Conservation (phyloP, 1,140 invertebrate species). For the Drosophila rhopaloa region DNA sequence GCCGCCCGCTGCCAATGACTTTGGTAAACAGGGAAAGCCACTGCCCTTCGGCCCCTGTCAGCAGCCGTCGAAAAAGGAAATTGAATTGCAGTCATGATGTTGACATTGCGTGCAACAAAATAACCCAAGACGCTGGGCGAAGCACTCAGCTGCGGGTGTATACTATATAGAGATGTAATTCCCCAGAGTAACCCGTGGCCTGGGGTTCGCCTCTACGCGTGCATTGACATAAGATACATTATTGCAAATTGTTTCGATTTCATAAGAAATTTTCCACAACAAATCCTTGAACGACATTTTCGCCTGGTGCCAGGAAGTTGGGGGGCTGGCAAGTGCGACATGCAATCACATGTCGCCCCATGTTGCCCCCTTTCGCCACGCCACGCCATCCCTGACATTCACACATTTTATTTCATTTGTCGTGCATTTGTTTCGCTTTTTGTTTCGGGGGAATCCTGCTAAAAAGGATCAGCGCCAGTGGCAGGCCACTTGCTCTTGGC, state of each 20-base stretch:
- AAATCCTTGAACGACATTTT: conserved; percentile 58
- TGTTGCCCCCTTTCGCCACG: neutral
- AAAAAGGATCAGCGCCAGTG: conserved; percentile 27
- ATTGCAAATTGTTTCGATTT: conserved; percentile 82
- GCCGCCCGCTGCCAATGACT: conserved; percentile 27
- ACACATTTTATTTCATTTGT: conserved; percentile 72
- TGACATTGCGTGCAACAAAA: conserved; percentile 79
- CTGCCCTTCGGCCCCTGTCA: conserved; percentile 13
- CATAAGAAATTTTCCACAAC: conserved; percentile 70
- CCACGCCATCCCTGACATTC: conserved; percentile 8
- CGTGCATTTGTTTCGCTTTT: conserved; percentile 67
- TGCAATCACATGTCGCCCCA: conserved; percentile 57
- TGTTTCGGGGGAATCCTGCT: conserved; percentile 22
- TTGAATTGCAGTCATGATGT: conserved; percentile 78
- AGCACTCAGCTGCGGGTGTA: conserved; percentile 38
- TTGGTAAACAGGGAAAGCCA: conserved; percentile 5
- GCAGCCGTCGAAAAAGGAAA: conserved; percentile 50
- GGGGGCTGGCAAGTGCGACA: conserved; percentile 36
- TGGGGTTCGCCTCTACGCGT: conserved; percentile 41
- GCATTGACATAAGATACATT: conserved; percentile 80
- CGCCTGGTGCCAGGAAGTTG: conserved; percentile 41
- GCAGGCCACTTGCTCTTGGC: conserved; percentile 57
- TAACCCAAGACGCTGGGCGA: conserved; percentile 26
- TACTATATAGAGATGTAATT: conserved; percentile 58
- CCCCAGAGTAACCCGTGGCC: conserved; percentile 28